phyloP scores from a whole-genome alignment of 2,113 vertebrate species.

The Columba livia region DNA sequence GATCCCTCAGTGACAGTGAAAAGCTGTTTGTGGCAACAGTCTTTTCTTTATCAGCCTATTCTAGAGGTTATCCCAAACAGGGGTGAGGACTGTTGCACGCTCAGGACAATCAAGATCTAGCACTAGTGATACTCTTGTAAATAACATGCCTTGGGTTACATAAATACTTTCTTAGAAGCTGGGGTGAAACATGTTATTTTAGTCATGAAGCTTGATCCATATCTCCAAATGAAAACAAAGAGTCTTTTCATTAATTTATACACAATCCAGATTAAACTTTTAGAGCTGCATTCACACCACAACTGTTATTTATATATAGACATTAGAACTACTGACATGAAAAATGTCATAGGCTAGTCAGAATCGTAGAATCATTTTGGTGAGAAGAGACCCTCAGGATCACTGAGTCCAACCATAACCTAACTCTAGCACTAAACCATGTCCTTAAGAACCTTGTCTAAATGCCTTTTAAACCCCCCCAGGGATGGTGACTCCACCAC shows the following conservation, averaged over 20 bases:
- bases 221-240: background rate
- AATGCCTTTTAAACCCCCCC: too few species aligned
- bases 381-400: too few species aligned
- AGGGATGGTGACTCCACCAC: too few species aligned
- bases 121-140: background rate
- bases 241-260: background rate
- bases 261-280: background rate
- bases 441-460: too few species aligned
- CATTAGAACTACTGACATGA: background rate
- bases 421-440: too few species aligned
- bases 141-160: background rate
- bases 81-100: background rate
- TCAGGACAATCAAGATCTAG: background rate
- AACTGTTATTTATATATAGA: background rate
- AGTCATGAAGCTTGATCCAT: background rate
- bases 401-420: too few species aligned
- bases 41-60: background rate
- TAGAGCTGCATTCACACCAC: background rate
- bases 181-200: background rate
- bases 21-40: background rate
- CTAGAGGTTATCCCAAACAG: background rate
- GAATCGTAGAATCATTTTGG: too few species aligned
- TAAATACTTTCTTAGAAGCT: background rate
- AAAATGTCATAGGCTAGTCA: background rate
- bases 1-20: background rate